Conservation (phyloP, 2,888 invertebrate genomes). For the Pachliopta kotzebuea region DNA sequence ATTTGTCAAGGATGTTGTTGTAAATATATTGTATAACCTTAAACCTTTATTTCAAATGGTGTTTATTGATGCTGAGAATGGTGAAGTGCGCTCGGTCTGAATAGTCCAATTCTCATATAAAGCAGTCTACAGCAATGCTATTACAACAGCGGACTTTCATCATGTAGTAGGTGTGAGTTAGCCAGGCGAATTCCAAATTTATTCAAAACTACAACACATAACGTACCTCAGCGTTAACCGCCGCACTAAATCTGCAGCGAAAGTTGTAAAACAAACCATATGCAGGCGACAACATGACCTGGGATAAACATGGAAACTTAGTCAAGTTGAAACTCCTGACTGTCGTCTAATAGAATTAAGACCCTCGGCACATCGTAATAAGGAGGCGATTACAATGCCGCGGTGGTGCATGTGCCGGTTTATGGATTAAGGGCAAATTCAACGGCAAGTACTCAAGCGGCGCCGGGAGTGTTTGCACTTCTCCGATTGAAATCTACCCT, state of each 20-base stretch:
- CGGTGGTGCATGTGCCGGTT: constrained; percentile 1
- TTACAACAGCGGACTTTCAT: background rate
- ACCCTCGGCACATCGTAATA: background rate
- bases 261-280: background rate
- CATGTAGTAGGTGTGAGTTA: background rate
- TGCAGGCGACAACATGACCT: background rate
- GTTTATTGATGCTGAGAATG: background rate
- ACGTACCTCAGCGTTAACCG: background rate
- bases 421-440: constrained; percentile 29
- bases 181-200: background rate
- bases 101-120: too few species aligned
- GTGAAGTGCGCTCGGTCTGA: background rate
- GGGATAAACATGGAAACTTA: constrained; percentile 1
- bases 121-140: background rate
- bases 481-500: constrained; percentile 42
- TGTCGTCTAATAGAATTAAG: background rate
- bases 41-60: background rate
- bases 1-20: too few species aligned
- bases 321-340: background rate
- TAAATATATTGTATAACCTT: background rate
- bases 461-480: constrained; percentile 33
- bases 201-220: background rate
- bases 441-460: constrained; percentile 31
- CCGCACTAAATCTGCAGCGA: background rate
- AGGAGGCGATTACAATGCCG: background rate